phyloP scores from a whole-genome alignment of 2,797 vertebrate genomes.

The Urocyon cinereoargenteus region DNA sequence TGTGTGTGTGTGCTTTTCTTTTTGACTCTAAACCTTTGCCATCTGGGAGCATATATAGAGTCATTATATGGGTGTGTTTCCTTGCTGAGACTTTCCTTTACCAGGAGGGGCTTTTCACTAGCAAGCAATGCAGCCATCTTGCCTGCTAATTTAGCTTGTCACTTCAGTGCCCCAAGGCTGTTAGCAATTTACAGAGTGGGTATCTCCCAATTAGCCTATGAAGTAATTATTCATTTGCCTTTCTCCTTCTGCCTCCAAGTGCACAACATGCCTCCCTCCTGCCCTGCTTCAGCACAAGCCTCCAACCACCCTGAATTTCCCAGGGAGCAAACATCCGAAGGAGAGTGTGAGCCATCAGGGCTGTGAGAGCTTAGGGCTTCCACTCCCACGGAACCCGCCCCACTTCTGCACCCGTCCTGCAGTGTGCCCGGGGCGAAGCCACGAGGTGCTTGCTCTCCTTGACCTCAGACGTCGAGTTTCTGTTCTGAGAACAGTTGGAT shows the following conservation, averaged over 20 bases:
- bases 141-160: background rate
- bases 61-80: background rate
- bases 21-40: background rate
- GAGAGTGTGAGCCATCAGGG: background rate
- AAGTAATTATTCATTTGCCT: background rate
- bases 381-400: background rate
- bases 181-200: slow-evolving; percentile 22
- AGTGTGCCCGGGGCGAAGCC: background rate
- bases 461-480: slow-evolving; percentile 20
- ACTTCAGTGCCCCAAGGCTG: background rate
- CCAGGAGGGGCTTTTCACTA: background rate
- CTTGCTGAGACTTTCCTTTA: background rate
- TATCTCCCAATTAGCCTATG: slow-evolving; percentile 32
- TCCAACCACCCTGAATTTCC: background rate
- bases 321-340: background rate
- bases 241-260: background rate
- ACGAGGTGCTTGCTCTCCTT: background rate
- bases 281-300: background rate
- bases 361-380: background rate
- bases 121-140: background rate
- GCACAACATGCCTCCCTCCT: background rate
- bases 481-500: slow-evolving; percentile 8
- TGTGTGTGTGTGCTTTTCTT: background rate
- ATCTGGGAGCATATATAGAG: background rate
- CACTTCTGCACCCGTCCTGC: background rate